Evolutionary conservation across 2,888 invertebrate species (phyloP).

Genomic region (Parapristionchus giblindavisi): DNA sequence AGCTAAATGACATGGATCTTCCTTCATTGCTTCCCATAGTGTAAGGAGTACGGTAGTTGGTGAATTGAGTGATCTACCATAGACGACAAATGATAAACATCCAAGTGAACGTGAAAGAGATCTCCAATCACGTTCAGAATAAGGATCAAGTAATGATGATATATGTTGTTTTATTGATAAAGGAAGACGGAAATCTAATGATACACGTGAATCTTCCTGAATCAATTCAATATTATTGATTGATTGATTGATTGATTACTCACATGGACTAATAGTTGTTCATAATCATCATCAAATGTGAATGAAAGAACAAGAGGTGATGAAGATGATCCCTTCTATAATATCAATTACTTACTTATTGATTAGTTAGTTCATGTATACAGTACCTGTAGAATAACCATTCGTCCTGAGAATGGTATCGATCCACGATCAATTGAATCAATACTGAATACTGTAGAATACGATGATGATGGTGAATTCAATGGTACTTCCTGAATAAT

Average conservation of each 20-base stretch:
- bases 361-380: neutral
- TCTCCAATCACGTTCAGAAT: slow-evolving; percentile 24
- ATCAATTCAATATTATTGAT: neutral
- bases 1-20: slow-evolving; percentile 21
- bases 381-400: slow-evolving; percentile 7
- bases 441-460: slow-evolving; percentile 16
- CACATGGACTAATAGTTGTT: slow-evolving; percentile 5
- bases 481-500: slow-evolving; percentile 9
- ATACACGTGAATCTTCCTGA: slow-evolving; percentile 23
- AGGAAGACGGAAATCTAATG: slow-evolving; percentile 20
- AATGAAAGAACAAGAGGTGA: neutral
- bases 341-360: neutral
- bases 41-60: slow-evolving; percentile 32
- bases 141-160: slow-evolving; percentile 7
- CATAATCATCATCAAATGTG: slow-evolving; percentile 9
- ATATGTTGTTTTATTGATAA: neutral
- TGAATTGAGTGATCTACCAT: slow-evolving; percentile 1
- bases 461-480: neutral
- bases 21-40: slow-evolving; percentile 25
- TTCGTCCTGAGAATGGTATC: neutral
- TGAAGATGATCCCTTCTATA: neutral
- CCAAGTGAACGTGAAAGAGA: slow-evolving; percentile 27
- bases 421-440: neutral
- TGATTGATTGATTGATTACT: neutral
- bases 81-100: slow-evolving; percentile 6